Base-by-base conservation (phyloP, 2,888 invertebrate genomes). In the Octodonta nipae region DNA sequence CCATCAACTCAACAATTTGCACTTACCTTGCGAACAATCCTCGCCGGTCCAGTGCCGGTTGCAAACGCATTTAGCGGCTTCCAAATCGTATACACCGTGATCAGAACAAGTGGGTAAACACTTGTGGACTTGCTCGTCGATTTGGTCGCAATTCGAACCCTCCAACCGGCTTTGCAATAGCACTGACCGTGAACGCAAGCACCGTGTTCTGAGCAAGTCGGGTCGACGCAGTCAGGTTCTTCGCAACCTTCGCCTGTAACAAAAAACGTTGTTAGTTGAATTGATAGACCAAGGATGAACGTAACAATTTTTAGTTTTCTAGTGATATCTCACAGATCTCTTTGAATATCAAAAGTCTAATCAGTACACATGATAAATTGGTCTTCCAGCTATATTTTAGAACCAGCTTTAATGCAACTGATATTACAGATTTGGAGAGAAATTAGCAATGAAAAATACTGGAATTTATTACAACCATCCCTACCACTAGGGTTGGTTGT, bases 21-120 rank as follows among this genome's bases (percentile, higher is more conserved):
- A n/a, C n/a, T n/a, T 73, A 82, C 93, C 88, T 79, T 91, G 85
- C 30, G 89, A 86, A 63, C 95, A 95, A 65, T 91, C 88, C 35
- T 80, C 75, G 42, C 95, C 93, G 28, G 85, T 86, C 77, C 92
- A 95, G 53, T 88, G 83, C 36, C 85, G 77, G 56, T 92, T 86
- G 65, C 95, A 95, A 37, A 87, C 75, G 65, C 95, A 95, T 60
- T 81, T 74, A 35, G 86, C 88, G 29, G 79, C 77, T 56, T 89
- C 88, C 50, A 89, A 71, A 65, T 92, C 91, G 62, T 88, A 91
- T 34, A 81, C 78, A 26, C 91, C 95, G 57, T 92, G 84, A 58
- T 88, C 87, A 1, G 92, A 92, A 63, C 95, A 95, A 42, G 91
- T 87, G 7, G 92, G 89, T 40, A 88, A 66, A 58, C 88, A 88